These are phyloP conservation scores for Sebastes baramenuke DNA, from an alignment of 2,797 vertebrate species.

Conservation along the genomic window DNA sequence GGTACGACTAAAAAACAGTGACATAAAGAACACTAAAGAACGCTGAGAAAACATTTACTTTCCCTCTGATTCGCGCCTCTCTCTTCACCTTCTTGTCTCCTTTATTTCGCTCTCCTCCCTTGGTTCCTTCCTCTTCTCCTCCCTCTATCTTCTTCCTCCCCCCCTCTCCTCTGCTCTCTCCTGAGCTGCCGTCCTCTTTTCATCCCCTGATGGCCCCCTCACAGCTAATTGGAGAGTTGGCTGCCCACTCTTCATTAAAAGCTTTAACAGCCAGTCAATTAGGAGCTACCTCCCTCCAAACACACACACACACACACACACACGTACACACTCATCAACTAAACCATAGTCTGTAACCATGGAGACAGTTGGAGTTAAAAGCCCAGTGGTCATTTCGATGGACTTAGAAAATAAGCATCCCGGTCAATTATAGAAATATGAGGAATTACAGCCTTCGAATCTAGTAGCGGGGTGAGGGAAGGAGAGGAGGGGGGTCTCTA, in stretches of 20 bases:
- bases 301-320: not conserved
- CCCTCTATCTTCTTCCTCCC: not conserved
- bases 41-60: not conserved
- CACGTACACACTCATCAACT: conserved; percentile 9
- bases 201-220: conserved; percentile 50
- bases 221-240: conserved; percentile 67
- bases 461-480: not conserved
- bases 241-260: conserved; percentile 75
- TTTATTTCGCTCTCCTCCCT: not conserved
- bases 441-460: conserved; percentile 45
- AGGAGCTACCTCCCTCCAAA: conserved; percentile 53
- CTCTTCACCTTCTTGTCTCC: not conserved
- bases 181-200: conserved; percentile 31
- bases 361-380: conserved; percentile 62
- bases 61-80: not conserved
- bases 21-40: not conserved
- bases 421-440: conserved; percentile 60
- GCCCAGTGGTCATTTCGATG: conserved; percentile 49
- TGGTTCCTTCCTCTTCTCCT: not conserved
- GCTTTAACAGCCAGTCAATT: conserved; percentile 79
- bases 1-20: not conserved
- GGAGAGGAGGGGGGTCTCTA: not conserved
- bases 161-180: not conserved
- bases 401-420: conserved; percentile 57
- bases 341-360: conserved; percentile 51